phyloP scores from a whole-genome alignment of 2,888 invertebrate species.

The Acanthacorydalis orientalis region DNA sequence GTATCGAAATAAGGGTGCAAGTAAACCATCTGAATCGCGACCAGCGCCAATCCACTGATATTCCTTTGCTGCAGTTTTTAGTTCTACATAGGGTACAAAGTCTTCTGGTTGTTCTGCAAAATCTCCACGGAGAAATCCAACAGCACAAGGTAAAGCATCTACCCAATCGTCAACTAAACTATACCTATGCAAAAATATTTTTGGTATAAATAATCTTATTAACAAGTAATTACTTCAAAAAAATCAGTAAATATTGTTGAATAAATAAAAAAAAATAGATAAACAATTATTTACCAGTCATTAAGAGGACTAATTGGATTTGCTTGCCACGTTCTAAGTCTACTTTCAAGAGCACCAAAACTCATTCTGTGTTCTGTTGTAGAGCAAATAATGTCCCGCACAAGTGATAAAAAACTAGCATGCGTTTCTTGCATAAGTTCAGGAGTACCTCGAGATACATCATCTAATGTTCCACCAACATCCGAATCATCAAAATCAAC shows the following conservation, averaged over 20 bases:
- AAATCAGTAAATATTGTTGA: no score
- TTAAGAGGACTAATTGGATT: conserved; percentile 70
- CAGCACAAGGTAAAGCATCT: conserved; percentile 54
- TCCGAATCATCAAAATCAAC: conserved; percentile 50
- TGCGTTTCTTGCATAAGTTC: conserved; percentile 66
- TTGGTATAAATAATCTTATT: no score
- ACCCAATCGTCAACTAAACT: conserved; percentile 55
- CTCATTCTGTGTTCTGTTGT: conserved; percentile 72
- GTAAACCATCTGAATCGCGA: conserved; percentile 66
- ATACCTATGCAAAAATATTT: conserved; percentile 21
- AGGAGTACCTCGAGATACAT: conserved; percentile 32
- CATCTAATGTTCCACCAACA: conserved; percentile 35
- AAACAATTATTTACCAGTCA: conserved; percentile 36
- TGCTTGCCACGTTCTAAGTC: conserved; percentile 54
- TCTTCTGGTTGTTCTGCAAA: conserved; percentile 66
- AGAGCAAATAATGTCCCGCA: conserved; percentile 76
- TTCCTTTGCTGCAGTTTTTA: conserved; percentile 50
- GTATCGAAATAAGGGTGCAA: conserved; percentile 56
- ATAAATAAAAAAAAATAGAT: no score
- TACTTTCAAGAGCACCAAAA: conserved; percentile 53
- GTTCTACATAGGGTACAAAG: conserved; percentile 78
- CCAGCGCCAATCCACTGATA: conserved; percentile 93
- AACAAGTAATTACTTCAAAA: no score
- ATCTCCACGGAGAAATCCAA: conserved; percentile 72
- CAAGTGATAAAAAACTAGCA: conserved; percentile 70